These are phyloP conservation scores for Atta cephalotes DNA, from an alignment of 1,140 invertebrate genomes.

Conservation along the genomic window DNA sequence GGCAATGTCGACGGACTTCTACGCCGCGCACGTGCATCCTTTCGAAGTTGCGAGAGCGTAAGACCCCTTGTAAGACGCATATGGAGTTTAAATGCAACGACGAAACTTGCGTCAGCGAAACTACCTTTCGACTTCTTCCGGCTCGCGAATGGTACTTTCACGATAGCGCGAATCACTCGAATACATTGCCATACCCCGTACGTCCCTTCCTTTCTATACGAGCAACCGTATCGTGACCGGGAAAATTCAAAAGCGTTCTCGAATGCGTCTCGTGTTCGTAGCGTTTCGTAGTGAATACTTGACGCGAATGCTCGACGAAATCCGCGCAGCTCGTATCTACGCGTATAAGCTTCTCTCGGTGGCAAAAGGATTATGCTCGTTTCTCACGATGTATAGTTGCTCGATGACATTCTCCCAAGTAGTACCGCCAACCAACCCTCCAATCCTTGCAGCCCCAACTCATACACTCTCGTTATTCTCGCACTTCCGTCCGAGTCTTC, in stretches of 20 bases:
- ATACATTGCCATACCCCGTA: neutral
- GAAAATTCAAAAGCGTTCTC: slow-evolving; percentile 10
- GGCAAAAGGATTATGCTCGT: slow-evolving; percentile 24
- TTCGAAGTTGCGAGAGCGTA: slow-evolving; percentile 49
- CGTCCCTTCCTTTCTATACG: neutral
- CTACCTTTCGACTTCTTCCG: slow-evolving; percentile 19
- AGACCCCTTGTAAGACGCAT: slow-evolving; percentile 32
- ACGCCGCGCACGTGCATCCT: slow-evolving; percentile 36
- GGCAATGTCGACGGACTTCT: slow-evolving; percentile 25
- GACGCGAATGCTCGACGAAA: slow-evolving; percentile 8
- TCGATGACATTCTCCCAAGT: slow-evolving; percentile 22
- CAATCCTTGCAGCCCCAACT: too few relatives aligned
- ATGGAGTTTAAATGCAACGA: slow-evolving; percentile 40
- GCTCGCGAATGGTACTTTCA: neutral
- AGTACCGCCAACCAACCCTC: neutral
- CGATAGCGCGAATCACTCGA: slow-evolving; percentile 31
- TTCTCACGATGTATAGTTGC: slow-evolving; percentile 34
- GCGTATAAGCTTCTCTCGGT: slow-evolving; percentile 10
- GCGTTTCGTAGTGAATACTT: slow-evolving; percentile 28
- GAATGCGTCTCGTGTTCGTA: slow-evolving; percentile 9
- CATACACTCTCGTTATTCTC: slow-evolving; percentile 18
- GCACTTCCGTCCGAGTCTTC: neutral
- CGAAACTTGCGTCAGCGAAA: slow-evolving; percentile 19
- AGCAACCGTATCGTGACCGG: neutral
- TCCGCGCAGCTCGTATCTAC: slow-evolving; percentile 5